Evolutionary conservation across 2,888 invertebrate genomes (phyloP), one percentile per base, ranked within the genome.

Genomic region (Crematogaster levior): DNA sequence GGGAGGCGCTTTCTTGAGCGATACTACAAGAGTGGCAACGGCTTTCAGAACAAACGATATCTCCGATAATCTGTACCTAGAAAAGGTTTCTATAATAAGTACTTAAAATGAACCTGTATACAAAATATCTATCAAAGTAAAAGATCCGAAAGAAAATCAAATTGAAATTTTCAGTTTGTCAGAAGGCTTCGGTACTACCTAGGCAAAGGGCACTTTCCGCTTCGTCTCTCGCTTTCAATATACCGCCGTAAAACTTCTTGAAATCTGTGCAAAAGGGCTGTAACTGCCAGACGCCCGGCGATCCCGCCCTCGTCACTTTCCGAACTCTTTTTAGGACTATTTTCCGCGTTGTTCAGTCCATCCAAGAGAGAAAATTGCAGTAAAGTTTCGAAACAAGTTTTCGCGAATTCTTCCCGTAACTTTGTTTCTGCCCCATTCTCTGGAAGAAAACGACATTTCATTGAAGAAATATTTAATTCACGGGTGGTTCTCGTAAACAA

Each of bases 1-100:
- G 70, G 97, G 96, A 24, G 98, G 97, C 53, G 98, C 98, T 92
- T 98, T 98, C 95, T 99, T 98, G 96, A 99, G 96, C 4, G 99
- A 98, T 72, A 97, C 97, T 7, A 99, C 97, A 60, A 99, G 95
- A 0, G 99, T 99, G 46, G 98, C 98, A 79, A 99, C 97, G 77
- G 99, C 99, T 95, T 99, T 98, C 77, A 99, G 94, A 37, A 99
- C 99, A 95, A 99, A 99, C 68, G 98, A 98, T 94, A 99, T 98
- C 95, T 99, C 99, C 3, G 99, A 98, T 85, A 99, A 95, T 85
- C 99, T 96, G 93, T 98, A 98, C 95, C 99, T 98, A 92, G 92
- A 93, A 94, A 90, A 92, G 81, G 89, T 88, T 89, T 86, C 83
- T 90, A 91, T 92, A 91, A 88, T 90, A 88, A 90, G 82, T 88